A percentile compares a stretch with the other conserved stretches of the same genome.
These are phyloP conservation scores for Drosophila repletoides DNA, from an alignment of 1,140 invertebrate species.

Conservation along the genomic window DNA sequence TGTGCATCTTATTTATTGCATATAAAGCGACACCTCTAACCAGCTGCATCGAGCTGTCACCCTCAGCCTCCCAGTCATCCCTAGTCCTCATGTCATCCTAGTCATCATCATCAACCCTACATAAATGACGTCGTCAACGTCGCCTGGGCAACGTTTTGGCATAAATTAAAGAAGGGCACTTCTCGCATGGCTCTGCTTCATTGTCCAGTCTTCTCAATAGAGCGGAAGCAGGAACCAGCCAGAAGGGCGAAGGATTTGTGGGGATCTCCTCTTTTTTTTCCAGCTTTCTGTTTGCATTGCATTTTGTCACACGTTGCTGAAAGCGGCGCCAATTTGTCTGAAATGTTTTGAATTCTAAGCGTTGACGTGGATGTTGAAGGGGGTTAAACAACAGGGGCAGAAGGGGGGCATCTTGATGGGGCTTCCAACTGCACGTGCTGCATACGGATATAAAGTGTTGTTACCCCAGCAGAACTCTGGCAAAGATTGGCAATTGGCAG, in stretches of 20 bases:
- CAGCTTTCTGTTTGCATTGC: constrained; percentile 60
- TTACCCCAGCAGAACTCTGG: too few species aligned
- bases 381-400: not conserved
- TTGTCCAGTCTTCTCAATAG: constrained; percentile 45
- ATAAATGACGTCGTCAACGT: constrained; percentile 76
- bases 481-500: too few species aligned
- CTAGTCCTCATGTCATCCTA: not conserved
- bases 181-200: constrained; percentile 20
- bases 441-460: too few species aligned
- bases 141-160: constrained; percentile 70
- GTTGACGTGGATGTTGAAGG: constrained; percentile 12
- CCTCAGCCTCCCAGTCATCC: too few species aligned
- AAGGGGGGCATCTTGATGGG: not conserved
- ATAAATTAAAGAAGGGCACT: constrained; percentile 75
- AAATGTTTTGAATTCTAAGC: constrained; percentile 79
- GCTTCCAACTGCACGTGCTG: constrained; percentile 17
- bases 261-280: not conserved
- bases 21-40: constrained; percentile 71
- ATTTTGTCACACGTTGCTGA: constrained; percentile 76
- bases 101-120: not conserved
- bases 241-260: not conserved
- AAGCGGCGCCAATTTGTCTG: constrained; percentile 79
- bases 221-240: not conserved
- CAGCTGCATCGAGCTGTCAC: constrained; percentile 9
- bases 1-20: constrained; percentile 71